Percentiles rank a stretch among this genome's conserved stretches.
Conservation (phyloP, 2,113 vertebrate species). For the Hippopotamus amphibius region DNA sequence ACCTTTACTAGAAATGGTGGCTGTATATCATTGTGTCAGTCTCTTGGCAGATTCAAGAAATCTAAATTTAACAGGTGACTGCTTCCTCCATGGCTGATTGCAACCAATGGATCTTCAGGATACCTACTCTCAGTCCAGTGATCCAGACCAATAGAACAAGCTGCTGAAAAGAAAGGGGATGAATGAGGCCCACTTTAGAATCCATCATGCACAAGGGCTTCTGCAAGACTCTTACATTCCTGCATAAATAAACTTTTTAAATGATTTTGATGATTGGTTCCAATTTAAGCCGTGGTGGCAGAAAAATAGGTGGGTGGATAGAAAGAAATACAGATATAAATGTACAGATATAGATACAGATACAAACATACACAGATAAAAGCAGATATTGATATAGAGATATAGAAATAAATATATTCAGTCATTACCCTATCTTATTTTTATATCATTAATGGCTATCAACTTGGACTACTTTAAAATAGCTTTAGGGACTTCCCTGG, state of each 20-base stretch:
- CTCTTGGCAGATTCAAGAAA: slow-evolving; percentile 89
- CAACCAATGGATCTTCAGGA: slow-evolving; percentile 85
- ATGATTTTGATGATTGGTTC: slow-evolving; percentile 83
- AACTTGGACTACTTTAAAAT: slow-evolving; percentile 62
- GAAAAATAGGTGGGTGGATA: slow-evolving; percentile 75
- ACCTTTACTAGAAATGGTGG: slow-evolving; percentile 80
- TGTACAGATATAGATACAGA: slow-evolving; percentile 45
- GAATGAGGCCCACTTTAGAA: slow-evolving; percentile 63
- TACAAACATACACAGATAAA: not conserved
- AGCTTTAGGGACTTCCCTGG: not conserved
- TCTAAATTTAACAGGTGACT: slow-evolving; percentile 89
- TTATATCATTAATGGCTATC: not conserved
- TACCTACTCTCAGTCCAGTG: slow-evolving; percentile 70
- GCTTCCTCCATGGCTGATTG: slow-evolving; percentile 80
- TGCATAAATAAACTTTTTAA: slow-evolving; percentile 80
- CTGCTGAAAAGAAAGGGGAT: slow-evolving; percentile 66
- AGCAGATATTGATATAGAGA: not conserved
- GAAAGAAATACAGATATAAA: not conserved
- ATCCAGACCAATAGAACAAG: slow-evolving; percentile 59
- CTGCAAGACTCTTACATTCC: slow-evolving; percentile 66
- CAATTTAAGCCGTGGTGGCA: slow-evolving; percentile 65
- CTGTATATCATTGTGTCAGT: slow-evolving; percentile 89
- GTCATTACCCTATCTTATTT: slow-evolving; percentile 2
- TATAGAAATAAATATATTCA: slow-evolving; percentile 34
- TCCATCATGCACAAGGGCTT: slow-evolving; percentile 56